Conservation (phyloP, 2,113 vertebrate species). For the Micronycteris hirsuta region DNA sequence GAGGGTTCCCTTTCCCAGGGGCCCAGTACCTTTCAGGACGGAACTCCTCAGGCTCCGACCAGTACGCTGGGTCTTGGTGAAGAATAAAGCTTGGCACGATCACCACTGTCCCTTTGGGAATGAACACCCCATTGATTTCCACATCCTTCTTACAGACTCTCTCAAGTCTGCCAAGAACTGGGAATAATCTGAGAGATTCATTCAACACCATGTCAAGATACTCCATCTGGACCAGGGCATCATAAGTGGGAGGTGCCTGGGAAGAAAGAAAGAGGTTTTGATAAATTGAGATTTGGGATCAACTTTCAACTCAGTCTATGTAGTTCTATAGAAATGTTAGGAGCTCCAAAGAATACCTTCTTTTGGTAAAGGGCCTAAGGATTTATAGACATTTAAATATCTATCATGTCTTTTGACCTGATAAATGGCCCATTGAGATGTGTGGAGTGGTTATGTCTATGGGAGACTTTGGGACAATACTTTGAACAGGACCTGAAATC, state of each 20-base stretch:
- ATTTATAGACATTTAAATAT: not conserved
- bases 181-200: slow-evolving; percentile 83
- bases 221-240: slow-evolving; percentile 83
- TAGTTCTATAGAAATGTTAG: not conserved
- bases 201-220: slow-evolving; percentile 88
- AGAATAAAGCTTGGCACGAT: slow-evolving; percentile 78
- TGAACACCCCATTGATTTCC: slow-evolving; percentile 81
- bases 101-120: slow-evolving; percentile 83
- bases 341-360: not conserved
- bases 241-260: slow-evolving; percentile 80
- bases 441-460: not conserved
- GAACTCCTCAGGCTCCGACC: slow-evolving; percentile 86
- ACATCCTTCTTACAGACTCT: slow-evolving; percentile 86
- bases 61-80: slow-evolving; percentile 77
- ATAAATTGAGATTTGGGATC: not conserved
- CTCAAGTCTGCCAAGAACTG: slow-evolving; percentile 74
- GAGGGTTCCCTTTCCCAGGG: not conserved
- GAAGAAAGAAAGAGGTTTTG: not conserved
- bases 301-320: not conserved
- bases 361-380: too few relatives aligned
- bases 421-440: not conserved
- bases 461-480: not conserved
- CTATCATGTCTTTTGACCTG: not conserved
- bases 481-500: not conserved
- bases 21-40: slow-evolving; percentile 88